A percentile compares a stretch with the other conserved stretches of the same genome.
These are phyloP conservation scores for Polyommatus icarus DNA, from an alignment of 2,888 invertebrate genomes.

Conservation along the genomic window DNA sequence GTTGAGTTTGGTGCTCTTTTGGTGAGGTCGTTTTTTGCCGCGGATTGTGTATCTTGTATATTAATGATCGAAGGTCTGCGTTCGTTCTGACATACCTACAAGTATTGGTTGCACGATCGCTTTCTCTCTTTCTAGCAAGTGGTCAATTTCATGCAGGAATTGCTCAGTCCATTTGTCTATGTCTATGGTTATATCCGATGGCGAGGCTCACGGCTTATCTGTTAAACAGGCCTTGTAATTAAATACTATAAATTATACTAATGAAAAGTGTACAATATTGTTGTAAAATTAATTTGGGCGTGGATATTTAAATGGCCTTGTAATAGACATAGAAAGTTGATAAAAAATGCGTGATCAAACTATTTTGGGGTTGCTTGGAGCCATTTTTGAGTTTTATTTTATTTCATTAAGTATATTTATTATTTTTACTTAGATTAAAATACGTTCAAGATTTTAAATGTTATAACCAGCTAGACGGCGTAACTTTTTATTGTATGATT, in stretches of 20 bases:
- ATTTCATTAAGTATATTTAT: no score
- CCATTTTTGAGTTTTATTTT: no score
- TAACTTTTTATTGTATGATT: background rate
- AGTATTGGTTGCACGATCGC: no score
- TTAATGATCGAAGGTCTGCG: no score
- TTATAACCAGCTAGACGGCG: background rate
- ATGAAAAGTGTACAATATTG: background rate
- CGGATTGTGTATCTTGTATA: no score
- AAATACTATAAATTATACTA: background rate
- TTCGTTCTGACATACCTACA: no score
- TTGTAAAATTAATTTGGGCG: background rate
- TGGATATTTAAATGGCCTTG: background rate
- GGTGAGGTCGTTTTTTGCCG: no score
- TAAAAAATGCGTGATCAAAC: no score
- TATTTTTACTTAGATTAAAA: no score
- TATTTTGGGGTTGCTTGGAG: no score
- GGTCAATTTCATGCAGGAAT: background rate
- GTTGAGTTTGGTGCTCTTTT: no score
- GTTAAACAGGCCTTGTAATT: background rate
- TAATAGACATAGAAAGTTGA: no score
- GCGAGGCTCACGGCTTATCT: background rate
- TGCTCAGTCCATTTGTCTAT: background rate
- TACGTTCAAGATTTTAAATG: background rate
- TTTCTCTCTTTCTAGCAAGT: background rate
- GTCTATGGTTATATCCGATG: background rate